Conservation (phyloP, 2,797 vertebrate genomes). For the Amniataba percoides region DNA sequence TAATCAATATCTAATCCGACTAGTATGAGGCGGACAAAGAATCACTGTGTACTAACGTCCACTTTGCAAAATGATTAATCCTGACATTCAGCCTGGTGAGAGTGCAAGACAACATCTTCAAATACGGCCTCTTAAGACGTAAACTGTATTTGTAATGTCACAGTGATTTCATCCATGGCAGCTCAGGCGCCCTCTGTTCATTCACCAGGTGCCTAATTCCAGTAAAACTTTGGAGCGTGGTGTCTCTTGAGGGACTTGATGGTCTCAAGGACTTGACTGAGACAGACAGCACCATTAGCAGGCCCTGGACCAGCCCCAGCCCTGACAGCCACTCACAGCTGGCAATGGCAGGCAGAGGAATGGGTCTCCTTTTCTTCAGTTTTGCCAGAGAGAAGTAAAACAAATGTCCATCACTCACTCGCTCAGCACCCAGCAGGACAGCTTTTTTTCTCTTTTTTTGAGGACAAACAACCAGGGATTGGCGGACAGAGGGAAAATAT, state of each 20-base stretch:
- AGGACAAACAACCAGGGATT: constrained; percentile 42
- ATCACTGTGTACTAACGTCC: constrained; percentile 19
- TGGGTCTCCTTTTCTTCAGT: constrained; percentile 60
- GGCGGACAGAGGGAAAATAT: constrained; percentile 33
- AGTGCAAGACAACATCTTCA: constrained; percentile 40
- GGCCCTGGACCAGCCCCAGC: constrained; percentile 66
- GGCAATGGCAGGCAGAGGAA: constrained; percentile 63
- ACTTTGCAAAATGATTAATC: constrained; percentile 43
- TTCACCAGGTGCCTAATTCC: constrained; percentile 66
- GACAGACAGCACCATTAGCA: constrained; percentile 78
- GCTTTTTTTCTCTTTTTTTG: constrained; percentile 44
- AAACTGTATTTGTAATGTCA: constrained; percentile 53
- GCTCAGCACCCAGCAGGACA: constrained; percentile 53
- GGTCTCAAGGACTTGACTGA: constrained; percentile 68
- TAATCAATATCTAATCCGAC: constrained; percentile 67
- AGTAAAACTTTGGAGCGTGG: constrained; percentile 56
- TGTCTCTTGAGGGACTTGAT: constrained; percentile 59
- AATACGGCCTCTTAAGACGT: constrained; percentile 27
- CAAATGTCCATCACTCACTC: constrained; percentile 75
- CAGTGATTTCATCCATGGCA: constrained; percentile 52
- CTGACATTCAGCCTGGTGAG: constrained; percentile 27
- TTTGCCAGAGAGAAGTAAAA: constrained; percentile 69
- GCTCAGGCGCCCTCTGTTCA: constrained; percentile 39
- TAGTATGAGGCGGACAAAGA: constrained; percentile 17
- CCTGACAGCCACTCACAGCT: constrained; percentile 73